Percentiles rank a stretch among this genome's conserved stretches.
These are phyloP conservation scores for Zaprionus ornatus DNA, from an alignment of 1,140 invertebrate species.

Conservation along the genomic window DNA sequence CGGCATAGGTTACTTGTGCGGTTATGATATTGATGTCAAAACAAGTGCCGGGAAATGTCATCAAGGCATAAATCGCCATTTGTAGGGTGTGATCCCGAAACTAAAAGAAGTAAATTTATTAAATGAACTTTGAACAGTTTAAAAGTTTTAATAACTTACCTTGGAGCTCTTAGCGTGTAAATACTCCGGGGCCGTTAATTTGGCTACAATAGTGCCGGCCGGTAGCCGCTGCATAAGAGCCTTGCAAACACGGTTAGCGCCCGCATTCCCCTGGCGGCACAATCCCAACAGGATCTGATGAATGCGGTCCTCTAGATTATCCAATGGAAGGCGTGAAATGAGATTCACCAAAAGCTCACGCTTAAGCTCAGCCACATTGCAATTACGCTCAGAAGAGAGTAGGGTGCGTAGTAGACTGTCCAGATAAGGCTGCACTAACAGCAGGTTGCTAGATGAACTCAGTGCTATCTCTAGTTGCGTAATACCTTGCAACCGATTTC, in stretches of 20 bases:
- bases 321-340: constrained; percentile 78
- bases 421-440: constrained; percentile 86
- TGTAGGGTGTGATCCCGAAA: constrained; percentile 91
- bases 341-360: constrained; percentile 75
- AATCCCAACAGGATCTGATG: constrained; percentile 85
- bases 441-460: constrained; percentile 84
- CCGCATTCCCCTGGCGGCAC: constrained; percentile 86
- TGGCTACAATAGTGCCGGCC: constrained; percentile 87
- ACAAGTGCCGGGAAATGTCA: constrained; percentile 92
- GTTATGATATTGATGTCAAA: constrained; percentile 89
- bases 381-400: constrained; percentile 82
- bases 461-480: constrained; percentile 85
- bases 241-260: constrained; percentile 86
- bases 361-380: constrained; percentile 78
- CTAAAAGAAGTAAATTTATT: constrained; percentile 63
- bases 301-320: constrained; percentile 83
- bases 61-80: constrained; percentile 89
- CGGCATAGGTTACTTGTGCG: constrained; percentile 85
- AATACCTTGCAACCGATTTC: constrained; percentile 85
- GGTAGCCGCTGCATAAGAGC: constrained; percentile 88
- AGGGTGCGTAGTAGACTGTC: constrained; percentile 87
- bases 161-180: constrained; percentile 87
- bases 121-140: not conserved
- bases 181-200: constrained; percentile 87
- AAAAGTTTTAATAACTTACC: constrained; percentile 65